These are phyloP conservation scores for Chrysochloris asiatica DNA, from an alignment of 2,113 vertebrate genomes.

Conservation along the genomic window DNA sequence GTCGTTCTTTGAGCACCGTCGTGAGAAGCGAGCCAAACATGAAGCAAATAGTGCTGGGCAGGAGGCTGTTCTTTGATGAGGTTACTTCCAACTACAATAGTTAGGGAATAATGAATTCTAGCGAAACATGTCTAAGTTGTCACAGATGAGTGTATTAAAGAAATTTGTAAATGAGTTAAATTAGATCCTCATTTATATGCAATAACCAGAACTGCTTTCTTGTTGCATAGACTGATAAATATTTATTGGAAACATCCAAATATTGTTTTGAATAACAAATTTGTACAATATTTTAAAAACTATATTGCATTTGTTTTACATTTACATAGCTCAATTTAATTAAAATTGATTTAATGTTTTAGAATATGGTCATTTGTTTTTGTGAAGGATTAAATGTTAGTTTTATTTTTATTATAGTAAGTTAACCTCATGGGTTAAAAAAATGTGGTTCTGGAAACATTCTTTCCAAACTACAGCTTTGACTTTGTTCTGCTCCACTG, in stretches of 20 bases:
- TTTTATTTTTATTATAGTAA: constrained; percentile 35
- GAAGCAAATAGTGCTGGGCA: not conserved
- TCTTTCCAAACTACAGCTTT: constrained; percentile 10
- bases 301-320: not conserved
- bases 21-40: not conserved
- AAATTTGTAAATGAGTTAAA: not conserved
- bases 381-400: not conserved
- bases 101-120: not conserved
- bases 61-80: not conserved
- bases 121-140: not conserved
- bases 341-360: not conserved
- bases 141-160: not conserved
- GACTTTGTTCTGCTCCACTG: not conserved
- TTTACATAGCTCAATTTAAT: no score
- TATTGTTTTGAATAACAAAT: constrained; percentile 8
- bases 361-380: constrained; percentile 27
- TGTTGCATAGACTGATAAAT: not conserved
- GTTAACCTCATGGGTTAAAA: not conserved
- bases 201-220: not conserved
- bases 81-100: not conserved
- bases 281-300: not conserved
- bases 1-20: no score
- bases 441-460: constrained; percentile 1
- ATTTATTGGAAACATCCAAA: not conserved
- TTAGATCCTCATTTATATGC: not conserved